A percentile compares a stretch with the other conserved stretches of the same genome.
phyloP scores from a whole-genome alignment of 2,113 vertebrate genomes.

The Tamias sibiricus region DNA sequence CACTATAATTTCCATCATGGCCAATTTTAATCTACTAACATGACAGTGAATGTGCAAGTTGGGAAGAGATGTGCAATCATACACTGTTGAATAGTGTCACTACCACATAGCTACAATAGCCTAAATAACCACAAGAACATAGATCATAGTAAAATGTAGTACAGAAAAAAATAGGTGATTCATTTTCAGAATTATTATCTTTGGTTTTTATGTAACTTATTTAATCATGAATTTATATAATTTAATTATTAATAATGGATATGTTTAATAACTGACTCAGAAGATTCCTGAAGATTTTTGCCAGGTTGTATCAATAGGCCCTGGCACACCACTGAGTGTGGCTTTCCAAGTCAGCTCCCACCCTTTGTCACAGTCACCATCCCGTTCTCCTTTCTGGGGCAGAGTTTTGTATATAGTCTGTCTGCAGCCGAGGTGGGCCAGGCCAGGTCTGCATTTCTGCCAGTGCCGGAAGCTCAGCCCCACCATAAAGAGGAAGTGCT shows the following conservation, averaged over 20 bases:
- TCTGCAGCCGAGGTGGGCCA: background rate
- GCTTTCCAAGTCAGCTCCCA: background rate
- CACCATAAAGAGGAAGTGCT: slow-evolving; percentile 46
- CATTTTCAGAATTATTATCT: background rate
- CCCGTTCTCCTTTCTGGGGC: fast-evolving
- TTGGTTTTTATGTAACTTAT: background rate
- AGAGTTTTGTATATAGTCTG: no score
- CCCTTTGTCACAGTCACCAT: no score
- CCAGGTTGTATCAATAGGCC: no score
- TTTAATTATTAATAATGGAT: background rate
- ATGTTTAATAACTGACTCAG: background rate
- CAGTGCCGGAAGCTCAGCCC: background rate
- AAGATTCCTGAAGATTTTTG: background rate
- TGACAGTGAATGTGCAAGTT: background rate
- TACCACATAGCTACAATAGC: fast-evolving
- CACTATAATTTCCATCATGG: background rate
- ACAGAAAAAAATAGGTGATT: background rate
- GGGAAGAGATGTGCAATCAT: background rate
- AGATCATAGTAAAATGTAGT: background rate
- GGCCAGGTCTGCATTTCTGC: background rate
- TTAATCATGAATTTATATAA: background rate
- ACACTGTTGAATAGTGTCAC: background rate
- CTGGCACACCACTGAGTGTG: fast-evolving
- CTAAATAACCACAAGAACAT: background rate
- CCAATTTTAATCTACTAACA: background rate